Evolutionary conservation across 2,888 invertebrate genomes (phyloP), one percentile per base, ranked within the genome.

Genomic region (Chalcis sispes): DNA sequence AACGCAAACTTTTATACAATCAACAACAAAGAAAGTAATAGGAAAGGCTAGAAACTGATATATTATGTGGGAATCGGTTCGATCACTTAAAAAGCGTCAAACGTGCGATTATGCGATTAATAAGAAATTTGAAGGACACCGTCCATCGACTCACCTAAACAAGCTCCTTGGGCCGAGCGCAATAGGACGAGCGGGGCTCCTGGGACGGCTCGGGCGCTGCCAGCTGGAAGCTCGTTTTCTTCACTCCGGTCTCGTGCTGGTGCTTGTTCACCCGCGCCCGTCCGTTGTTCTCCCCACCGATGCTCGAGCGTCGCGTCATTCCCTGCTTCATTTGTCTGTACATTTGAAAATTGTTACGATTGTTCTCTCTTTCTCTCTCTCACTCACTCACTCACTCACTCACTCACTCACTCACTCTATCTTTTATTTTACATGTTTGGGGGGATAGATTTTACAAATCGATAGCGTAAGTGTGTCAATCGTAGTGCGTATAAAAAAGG

Each of bases 171-270:
- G 73, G 70, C 7, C 71, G 54, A 36, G 1, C 42, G 65, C 56
- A 50, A 27, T 61, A 50, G 15, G 64, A n/a, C 32, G 65, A n/a
- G 40, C 29, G 54, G 10, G 66, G 23, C 5, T 67, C 62, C 23
- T 40, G 66, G 5, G 29, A 23, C 42, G 7, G 5, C n/a, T 66
- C 74, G 2, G 66, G 65, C 10, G 66, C 58, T 10, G 20, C 42
- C 54, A 72, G 48, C 29, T 77, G 73, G 40, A 77, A 77, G 67
- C 73, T 73, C 70, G 77, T 81, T 18, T 75, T 79, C 46, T 85
- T 84, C 32, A 84, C 84, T 27, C 79, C 75, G 29, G 42, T 13
- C n/a, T 64, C 10, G n/a, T 40, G 29, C 4, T 64, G 56, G 40
- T 59, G 67, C 15, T 64, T 36, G 59, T 10, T 56, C n/a, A n/a